Base-by-base conservation (phyloP, 1,140 invertebrate species). In the Papilio aristodemus region DNA sequence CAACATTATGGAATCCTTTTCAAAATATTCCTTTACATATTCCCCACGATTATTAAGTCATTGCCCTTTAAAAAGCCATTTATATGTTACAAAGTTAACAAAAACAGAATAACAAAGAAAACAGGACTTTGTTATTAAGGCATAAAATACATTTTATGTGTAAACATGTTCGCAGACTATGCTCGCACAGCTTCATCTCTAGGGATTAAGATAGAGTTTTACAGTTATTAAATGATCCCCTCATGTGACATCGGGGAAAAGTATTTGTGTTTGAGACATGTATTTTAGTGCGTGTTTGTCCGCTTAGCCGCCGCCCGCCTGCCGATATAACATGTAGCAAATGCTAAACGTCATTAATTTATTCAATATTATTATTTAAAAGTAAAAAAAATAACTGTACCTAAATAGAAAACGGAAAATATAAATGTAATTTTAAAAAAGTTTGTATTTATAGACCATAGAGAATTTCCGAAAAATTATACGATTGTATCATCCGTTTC, bases 121-220 rank as follows among this genome's bases (percentile, higher is more conserved):
- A 64, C 19, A 9, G n/a, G 17, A 66, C 67, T 54, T 54, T 71
- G 71, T 10, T 8, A 2, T 19, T 10, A 39, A 2, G 3, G 1
- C 7, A 37, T 68, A 66, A 64, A 50, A 14, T 14, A n/a, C 10
- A 14, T 19, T 2, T 70, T 10, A 0, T 19, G 4, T 13, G 58
- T 43, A 69, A 58, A 14, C 67, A 71, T 63, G n/a, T 67, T 73
- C 69, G 58, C 68, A 63, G 50, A 71, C 39, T 66, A 72, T 68
- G 71, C 74, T 75, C 76, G 74, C 76, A 73, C 78, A 67, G 59
- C 66, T 60, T 67, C 67, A 79, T 81, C 77, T 68, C 66, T 74
- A 69, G 69, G 68, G 75, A 78, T 80, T 80, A 78, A 73, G 59
- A 63, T 68, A 62, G 68, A 41, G 58, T 80, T 78, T 75, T 76